These are phyloP conservation scores for Trogon melanurus DNA, from an alignment of 2,113 vertebrate species.

Conservation along the genomic window DNA sequence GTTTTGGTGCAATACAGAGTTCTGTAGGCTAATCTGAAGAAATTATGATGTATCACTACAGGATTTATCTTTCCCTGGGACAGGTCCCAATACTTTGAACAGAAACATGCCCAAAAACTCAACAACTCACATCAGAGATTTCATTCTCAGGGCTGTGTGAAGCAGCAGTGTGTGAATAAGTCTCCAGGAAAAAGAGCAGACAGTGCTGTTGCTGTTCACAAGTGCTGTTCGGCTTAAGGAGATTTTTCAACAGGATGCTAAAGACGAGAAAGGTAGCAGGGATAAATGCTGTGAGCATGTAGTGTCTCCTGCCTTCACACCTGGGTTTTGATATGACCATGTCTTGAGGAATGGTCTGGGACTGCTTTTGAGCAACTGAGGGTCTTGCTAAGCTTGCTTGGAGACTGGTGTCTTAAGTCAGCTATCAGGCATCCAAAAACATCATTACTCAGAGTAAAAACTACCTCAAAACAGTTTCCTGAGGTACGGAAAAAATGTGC, in stretches of 20 bases:
- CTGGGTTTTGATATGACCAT: background rate
- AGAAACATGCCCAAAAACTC: background rate
- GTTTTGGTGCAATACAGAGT: background rate
- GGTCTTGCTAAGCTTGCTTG: background rate
- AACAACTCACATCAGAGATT: background rate
- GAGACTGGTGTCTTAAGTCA: background rate
- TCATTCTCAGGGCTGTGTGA: background rate
- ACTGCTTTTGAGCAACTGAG: background rate
- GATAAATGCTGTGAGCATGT: background rate
- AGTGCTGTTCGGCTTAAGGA: background rate
- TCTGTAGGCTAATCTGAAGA: background rate
- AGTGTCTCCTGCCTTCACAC: background rate
- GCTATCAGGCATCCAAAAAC: background rate
- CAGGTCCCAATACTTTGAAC: background rate
- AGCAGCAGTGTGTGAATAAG: background rate
- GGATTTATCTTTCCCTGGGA: background rate
- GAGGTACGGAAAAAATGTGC: background rate
- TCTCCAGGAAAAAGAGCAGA: background rate
- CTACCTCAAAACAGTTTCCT: background rate
- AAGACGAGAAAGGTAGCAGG: background rate
- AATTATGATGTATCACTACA: background rate
- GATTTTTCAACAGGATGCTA: background rate
- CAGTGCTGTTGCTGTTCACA: background rate
- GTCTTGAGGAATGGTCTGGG: background rate
- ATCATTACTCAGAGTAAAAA: background rate